A percentile compares a stretch with the other conserved stretches of the same genome.
Evolutionary conservation across 2,797 vertebrate genomes (phyloP).

Genomic region (Sebastes steindachneri): DNA sequence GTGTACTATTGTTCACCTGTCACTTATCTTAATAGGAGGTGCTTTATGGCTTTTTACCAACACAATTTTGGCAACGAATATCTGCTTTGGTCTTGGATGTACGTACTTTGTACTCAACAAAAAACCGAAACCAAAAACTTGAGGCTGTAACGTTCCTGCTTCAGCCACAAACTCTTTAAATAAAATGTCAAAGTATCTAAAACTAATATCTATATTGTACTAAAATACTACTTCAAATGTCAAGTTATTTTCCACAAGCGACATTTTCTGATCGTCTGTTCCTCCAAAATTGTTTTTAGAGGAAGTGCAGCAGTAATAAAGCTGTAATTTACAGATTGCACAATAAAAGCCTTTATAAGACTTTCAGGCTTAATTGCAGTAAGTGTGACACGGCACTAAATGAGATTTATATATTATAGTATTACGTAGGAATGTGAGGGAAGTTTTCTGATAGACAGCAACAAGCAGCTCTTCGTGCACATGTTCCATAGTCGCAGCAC

Average conservation of each 20-base stretch:
- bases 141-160: not conserved
- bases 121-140: not conserved
- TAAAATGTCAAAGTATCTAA: not conserved
- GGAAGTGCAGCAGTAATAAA: not conserved
- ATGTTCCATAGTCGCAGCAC: slow-evolving; percentile 8
- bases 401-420: not conserved
- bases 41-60: not conserved
- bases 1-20: not conserved
- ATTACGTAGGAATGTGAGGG: not conserved
- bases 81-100: not conserved
- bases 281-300: not conserved
- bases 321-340: slow-evolving; percentile 1
- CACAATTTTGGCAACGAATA: not conserved
- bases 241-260: not conserved
- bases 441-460: not conserved
- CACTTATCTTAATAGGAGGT: not conserved
- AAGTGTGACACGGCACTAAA: not conserved
- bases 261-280: not conserved
- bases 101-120: not conserved
- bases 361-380: not conserved
- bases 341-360: not conserved
- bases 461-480: not conserved
- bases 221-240: not conserved
- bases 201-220: not conserved
- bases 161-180: not conserved